Evolutionary conservation across 1,140 invertebrate species (phyloP), one percentile per base, ranked within the genome.

Genomic region (Trachymyrmex septentrionalis): DNA sequence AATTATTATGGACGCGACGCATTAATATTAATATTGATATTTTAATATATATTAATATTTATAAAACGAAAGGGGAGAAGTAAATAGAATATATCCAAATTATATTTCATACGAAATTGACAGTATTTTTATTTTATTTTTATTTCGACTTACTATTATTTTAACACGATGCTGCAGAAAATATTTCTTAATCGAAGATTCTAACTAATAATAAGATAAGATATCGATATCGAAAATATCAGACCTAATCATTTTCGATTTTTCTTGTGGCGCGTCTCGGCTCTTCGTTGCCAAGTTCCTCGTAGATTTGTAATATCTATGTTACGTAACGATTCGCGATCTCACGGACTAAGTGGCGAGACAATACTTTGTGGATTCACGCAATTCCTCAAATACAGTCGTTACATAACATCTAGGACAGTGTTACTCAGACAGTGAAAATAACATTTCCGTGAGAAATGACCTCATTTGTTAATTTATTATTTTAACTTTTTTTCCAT

Each of bases 361-460:
- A 71, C 78, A 81, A 72, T 81, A 30, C 34, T 44, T 3, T 9
- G 38, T 44, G 38, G 2, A 3, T 55, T 24, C 61, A 30, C 19
- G 61, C 44, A 78, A 78, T 73, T 34, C 19, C 27, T 73, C 27
- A 27, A 73, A 73, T 50, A 14, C 24, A 7, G 9, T 44, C 2
- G 66, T 81, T 81, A 81, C 50, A 16, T 81, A 81, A 81, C 50
- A 66, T 72, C 78, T 81, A 59, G 50, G 16, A 81, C 34, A 44
- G 50, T 44, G 38, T 73, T 73, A 73, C 80, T 38, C 80, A 73
- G 67, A 82, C 55, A 38, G 24, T 73, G 38, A 82, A 82, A 82
- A 82, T 82, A 73, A 82, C 67, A 48, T 55, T 82, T 82, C 55
- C 80, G 55, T 34, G 80, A 82, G 67, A 61, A 59, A 38, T 67